phyloP scores from a whole-genome alignment of 2,888 invertebrate species.

The Halictus quadricinctus region DNA sequence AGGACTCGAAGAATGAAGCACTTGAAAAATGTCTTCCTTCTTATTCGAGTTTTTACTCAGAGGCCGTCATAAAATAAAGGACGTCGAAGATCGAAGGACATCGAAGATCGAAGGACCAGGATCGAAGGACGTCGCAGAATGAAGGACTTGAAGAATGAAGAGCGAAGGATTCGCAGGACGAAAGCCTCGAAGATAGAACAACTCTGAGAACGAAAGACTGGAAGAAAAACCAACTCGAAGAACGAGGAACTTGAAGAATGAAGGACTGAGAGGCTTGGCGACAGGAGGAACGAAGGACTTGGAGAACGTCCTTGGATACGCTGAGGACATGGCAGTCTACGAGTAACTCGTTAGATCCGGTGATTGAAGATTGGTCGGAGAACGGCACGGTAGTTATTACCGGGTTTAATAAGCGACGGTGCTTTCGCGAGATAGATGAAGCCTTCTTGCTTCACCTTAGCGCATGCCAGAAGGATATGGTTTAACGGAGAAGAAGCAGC shows the following conservation, averaged over 20 bases:
- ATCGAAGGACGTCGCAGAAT: not conserved
- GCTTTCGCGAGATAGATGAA: slow-evolving; percentile 49
- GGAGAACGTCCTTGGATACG: slow-evolving; percentile 39
- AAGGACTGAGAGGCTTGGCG: not conserved
- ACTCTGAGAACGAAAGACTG: not conserved
- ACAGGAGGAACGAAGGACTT: not conserved
- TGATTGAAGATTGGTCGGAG: slow-evolving; percentile 51
- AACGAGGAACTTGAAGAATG: not conserved
- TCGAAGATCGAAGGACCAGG: not conserved
- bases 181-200: not conserved
- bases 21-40: too few relatives aligned
- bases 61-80: too few relatives aligned
- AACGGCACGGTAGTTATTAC: slow-evolving; percentile 63
- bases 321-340: slow-evolving; percentile 20
- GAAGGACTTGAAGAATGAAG: not conserved
- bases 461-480: slow-evolving; percentile 28
- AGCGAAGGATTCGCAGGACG: not conserved
- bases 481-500: slow-evolving; percentile 23
- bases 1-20: not conserved
- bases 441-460: slow-evolving; percentile 41
- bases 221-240: not conserved
- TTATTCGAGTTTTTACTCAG: too few relatives aligned
- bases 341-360: slow-evolving; percentile 66
- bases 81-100: not conserved
- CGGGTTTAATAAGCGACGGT: slow-evolving; percentile 64